Evolutionary conservation across 2,888 invertebrate species (phyloP), one percentile per base, ranked within the genome.

Genomic region (Agrochola circellaris): DNA sequence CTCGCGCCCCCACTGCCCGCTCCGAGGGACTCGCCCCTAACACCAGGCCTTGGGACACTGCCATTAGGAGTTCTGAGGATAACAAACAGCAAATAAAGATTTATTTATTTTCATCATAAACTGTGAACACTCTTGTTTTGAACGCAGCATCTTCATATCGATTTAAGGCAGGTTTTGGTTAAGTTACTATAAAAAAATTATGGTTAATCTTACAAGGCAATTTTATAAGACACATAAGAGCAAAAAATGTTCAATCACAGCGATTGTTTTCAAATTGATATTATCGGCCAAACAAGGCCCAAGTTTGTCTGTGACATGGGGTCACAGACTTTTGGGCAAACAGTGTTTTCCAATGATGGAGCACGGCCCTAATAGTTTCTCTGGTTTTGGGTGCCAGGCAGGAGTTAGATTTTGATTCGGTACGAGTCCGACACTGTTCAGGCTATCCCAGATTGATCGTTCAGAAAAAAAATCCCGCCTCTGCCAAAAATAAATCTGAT

Each of bases 11-110:
- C 73, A 97, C 97, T 45, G 97, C 97, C 2, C 96, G 93, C 76
- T 96, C 96, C 26, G 93, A 88, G 3, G 93, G 88, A 87, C 93
- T 94, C 4, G 93, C 89, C 20, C 96, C 95, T 92, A 97, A 96
- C 61, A 98, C 97, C 83, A 98, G 95, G 56, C 98, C 98, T 93
- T 97, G 97, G 42, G 98, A 97, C 80, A 98, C 97, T 34, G 98
- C 98, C 93, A 98, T 98, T 85, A 98, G 97, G 73, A 98, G 96
- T 83, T 98, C 98, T 98, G 95, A 30, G 45, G n/a, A 20, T 45
- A 45, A 88, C 30, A 64, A 26, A 64, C 2, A 70, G 26, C 64
- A 66, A 64, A 30, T 23, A 30, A 34, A 13, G 1, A 20, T 48
- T 45, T 30, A n/a, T 66, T 34, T 51, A 45, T 26, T 15, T 45